phyloP scores from a whole-genome alignment of 64 coral and sea anemone genomes.

The Dendronephthya gigantea region DNA sequence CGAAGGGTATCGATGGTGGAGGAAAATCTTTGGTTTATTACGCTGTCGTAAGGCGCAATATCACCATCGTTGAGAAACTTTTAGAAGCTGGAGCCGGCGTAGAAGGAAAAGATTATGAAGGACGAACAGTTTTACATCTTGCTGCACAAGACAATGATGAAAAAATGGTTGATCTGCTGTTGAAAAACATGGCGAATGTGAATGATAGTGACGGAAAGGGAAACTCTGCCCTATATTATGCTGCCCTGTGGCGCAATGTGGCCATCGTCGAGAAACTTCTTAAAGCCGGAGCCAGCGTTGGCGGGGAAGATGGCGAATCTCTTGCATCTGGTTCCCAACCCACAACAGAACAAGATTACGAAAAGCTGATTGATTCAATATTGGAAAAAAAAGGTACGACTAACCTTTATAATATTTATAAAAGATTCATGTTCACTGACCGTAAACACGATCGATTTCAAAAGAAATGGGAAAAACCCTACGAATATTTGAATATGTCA shows the following conservation, averaged over 20 bases:
- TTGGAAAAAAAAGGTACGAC: conserved; percentile 3
- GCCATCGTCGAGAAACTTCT: background rate
- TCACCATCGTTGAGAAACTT: too few species aligned
- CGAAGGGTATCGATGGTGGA: background rate
- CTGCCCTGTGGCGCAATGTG: background rate
- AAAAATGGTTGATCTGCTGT: too few species aligned
- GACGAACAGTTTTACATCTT: too few species aligned
- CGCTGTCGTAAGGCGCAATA: background rate
- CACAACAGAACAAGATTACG: background rate
- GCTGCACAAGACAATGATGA: too few species aligned
- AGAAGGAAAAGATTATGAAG: too few species aligned
- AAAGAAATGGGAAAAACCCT: too few species aligned
- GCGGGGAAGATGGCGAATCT: background rate
- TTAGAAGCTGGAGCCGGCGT: conserved; percentile 1
- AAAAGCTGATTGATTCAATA: background rate
- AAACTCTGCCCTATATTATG: too few species aligned
- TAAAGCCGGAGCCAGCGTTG: background rate
- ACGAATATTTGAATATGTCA: too few species aligned
- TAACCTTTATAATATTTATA: too few species aligned
- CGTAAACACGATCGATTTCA: too few species aligned
- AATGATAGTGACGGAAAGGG: background rate
- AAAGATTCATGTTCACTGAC: too few species aligned
- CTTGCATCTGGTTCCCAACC: conserved; percentile 24
- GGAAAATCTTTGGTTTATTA: too few species aligned
- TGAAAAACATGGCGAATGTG: background rate